phyloP scores from a whole-genome alignment of 2,113 vertebrate species.

The Rhinopomastus cyanomelas region DNA sequence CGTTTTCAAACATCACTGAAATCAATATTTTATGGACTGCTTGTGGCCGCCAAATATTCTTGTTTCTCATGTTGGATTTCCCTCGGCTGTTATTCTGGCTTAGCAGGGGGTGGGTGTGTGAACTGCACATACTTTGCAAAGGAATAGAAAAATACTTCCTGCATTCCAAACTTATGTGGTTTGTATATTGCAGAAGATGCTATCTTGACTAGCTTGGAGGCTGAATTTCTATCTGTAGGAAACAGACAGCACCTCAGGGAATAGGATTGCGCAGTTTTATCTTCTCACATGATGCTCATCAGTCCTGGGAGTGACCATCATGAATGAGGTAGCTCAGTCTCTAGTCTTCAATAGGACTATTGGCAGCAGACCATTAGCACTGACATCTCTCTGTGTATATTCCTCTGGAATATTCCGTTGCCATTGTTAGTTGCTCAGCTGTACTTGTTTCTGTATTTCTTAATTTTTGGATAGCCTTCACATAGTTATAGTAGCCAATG shows the following conservation, averaged over 20 bases:
- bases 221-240: conserved; percentile 10
- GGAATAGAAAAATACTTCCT: not conserved
- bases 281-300: not conserved
- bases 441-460: not conserved
- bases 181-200: conserved; percentile 30
- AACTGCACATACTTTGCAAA: not conserved
- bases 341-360: not conserved
- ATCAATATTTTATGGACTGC: not conserved
- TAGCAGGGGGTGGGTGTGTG: not conserved
- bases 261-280: not conserved
- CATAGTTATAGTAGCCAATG: not conserved
- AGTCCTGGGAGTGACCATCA: not conserved
- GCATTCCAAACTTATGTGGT: not conserved
- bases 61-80: not conserved
- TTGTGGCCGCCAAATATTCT: not conserved
- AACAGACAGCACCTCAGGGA: not conserved
- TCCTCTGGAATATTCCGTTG: not conserved
- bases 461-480: not conserved
- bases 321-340: not conserved
- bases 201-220: conserved; percentile 4
- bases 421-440: not conserved
- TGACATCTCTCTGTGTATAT: not conserved
- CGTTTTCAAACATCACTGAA: conserved; percentile 33
- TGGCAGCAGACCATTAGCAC: not conserved
- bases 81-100: not conserved